phyloP scores from a whole-genome alignment of 2,113 vertebrate genomes.

The Ptychochromis oligacanthus region DNA sequence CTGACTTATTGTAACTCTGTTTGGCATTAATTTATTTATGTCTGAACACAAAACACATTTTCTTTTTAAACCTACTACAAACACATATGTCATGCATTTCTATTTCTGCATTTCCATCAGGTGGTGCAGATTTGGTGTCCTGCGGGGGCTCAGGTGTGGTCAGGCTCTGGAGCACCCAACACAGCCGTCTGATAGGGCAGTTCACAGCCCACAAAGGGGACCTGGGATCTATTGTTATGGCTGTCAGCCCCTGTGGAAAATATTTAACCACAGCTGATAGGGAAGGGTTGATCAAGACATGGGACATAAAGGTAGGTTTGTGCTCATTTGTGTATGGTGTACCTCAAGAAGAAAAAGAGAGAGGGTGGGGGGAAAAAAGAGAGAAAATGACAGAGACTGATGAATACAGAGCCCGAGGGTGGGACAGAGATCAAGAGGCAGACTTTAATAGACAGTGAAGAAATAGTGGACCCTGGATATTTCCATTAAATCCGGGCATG shows the following conservation, averaged over 20 bases:
- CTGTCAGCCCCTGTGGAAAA: conserved; percentile 60
- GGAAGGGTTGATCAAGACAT: conserved; percentile 74
- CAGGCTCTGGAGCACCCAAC: conserved; percentile 76
- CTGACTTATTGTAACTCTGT: background rate
- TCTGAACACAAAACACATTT: background rate
- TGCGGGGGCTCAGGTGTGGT: conserved; percentile 80
- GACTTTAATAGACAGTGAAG: conserved; percentile 17
- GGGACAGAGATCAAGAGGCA: conserved; percentile 23
- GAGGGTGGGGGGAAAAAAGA: background rate
- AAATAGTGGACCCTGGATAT: conserved; percentile 15
- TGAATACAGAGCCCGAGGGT: conserved; percentile 1
- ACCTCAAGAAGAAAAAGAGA: background rate
- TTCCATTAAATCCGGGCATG: conserved; percentile 31
- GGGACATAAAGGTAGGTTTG: conserved; percentile 74
- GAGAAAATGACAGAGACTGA: background rate
- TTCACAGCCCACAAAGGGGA: conserved; percentile 74
- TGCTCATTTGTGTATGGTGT: background rate
- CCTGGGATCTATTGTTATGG: conserved; percentile 72
- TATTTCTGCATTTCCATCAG: conserved; percentile 46
- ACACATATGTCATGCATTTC: background rate
- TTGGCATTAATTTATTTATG: background rate
- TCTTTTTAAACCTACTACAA: background rate
- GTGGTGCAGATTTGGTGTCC: conserved; percentile 75
- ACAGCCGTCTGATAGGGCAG: conserved; percentile 71
- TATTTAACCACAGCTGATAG: conserved; percentile 78